A percentile compares a stretch with the other conserved stretches of the same genome.
phyloP scores from a whole-genome alignment of 2,888 invertebrate species.

The Meiosimyza platycephala region DNA sequence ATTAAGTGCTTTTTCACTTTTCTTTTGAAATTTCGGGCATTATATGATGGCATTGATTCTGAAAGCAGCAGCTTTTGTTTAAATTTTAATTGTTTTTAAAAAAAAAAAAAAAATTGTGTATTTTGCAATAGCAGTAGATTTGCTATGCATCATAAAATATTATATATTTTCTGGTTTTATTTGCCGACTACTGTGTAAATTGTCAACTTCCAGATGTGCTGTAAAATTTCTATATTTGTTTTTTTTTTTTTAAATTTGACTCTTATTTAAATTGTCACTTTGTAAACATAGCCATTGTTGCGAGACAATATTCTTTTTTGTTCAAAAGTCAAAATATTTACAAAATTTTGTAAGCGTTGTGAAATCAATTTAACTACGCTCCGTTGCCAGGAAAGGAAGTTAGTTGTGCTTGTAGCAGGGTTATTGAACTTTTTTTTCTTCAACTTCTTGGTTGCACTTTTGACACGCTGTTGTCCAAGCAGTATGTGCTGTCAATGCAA shows the following conservation, averaged over 20 bases:
- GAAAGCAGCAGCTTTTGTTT: neutral
- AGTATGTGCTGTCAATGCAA: constrained; percentile 41
- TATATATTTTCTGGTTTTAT: too few species aligned
- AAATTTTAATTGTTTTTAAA: neutral
- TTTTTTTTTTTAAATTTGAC: constrained; percentile 12
- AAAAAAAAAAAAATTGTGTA: neutral
- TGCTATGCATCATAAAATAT: constrained; percentile 12
- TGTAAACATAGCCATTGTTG: constrained; percentile 56
- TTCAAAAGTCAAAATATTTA: constrained; percentile 55
- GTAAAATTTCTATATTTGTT: too few species aligned
- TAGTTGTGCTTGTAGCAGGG: constrained; percentile 21
- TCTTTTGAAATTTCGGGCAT: constrained; percentile 5
- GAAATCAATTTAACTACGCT: constrained; percentile 58
- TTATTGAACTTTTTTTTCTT: constrained; percentile 34
- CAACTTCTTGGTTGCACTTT: neutral
- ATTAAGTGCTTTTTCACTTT: too few species aligned
- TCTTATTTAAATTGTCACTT: constrained; percentile 48
- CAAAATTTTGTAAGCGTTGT: constrained; percentile 44
- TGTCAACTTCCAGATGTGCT: constrained; percentile 48
- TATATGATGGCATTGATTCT: constrained; percentile 3
- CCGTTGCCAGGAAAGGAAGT: constrained; percentile 19
- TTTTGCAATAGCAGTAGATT: neutral
- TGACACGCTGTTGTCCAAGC: constrained; percentile 32
- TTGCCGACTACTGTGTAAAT: neutral
- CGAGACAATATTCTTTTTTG: constrained; percentile 40